A percentile compares a stretch with the other conserved stretches of the same genome.
Conservation (phyloP, 2,888 invertebrate genomes). For the Stenurella melanura region DNA sequence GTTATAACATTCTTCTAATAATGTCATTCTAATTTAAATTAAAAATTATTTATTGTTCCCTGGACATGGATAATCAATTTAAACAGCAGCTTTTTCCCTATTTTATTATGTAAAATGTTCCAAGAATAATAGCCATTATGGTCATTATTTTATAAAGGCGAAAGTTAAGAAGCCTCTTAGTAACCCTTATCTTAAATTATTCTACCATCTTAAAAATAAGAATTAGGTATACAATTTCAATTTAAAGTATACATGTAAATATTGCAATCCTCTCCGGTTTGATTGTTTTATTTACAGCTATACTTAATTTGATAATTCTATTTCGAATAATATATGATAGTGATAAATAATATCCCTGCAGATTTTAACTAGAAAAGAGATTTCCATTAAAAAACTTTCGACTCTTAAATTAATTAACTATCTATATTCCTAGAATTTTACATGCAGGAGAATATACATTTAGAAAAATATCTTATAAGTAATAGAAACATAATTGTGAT, state of each 20-base stretch:
- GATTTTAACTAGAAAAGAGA: background rate
- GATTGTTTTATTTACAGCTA: background rate
- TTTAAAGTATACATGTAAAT: too few species aligned
- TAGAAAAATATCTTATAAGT: too few species aligned
- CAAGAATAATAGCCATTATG: background rate
- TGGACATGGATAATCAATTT: conserved; percentile 5
- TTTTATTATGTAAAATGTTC: background rate
- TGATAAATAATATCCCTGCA: background rate
- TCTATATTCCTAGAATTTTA: background rate
- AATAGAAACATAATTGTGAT: too few species aligned
- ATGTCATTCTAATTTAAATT: background rate
- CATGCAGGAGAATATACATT: too few species aligned
- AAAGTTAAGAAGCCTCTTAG: background rate
- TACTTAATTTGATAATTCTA: background rate
- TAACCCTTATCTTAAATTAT: background rate
- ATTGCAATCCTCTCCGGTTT: background rate
- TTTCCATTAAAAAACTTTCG: background rate
- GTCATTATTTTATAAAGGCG: background rate
- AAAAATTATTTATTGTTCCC: conserved; percentile 2
- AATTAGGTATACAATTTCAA: too few species aligned
- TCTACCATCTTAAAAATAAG: too few species aligned
- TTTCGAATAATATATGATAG: background rate
- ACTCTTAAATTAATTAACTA: background rate
- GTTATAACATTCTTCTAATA: background rate
- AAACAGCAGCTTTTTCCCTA: background rate